Conservation (phyloP, 2,113 vertebrate species). For the Motacilla tschutschensis region DNA sequence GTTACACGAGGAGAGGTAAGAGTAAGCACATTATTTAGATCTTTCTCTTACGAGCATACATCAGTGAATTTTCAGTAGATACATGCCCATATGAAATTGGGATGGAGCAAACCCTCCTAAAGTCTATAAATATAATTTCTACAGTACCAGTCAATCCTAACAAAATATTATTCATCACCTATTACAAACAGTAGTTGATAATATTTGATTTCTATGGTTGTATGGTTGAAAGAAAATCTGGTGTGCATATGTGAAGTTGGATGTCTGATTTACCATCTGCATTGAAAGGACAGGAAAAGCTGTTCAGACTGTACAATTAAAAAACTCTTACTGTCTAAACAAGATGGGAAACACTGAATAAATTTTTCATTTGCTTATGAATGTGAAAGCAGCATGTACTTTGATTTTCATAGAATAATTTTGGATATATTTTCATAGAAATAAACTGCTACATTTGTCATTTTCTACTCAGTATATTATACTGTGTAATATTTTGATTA, state of each 20-base stretch:
- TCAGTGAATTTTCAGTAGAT: not conserved
- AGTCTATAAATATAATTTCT: not conserved
- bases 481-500: not conserved
- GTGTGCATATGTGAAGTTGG: not conserved
- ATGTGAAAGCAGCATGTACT: not conserved
- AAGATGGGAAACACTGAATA: not conserved
- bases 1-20: not conserved
- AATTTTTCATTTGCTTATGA: not conserved
- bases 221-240: not conserved
- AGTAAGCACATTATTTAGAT: not conserved
- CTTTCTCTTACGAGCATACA: not conserved
- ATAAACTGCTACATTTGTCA: not conserved
- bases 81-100: not conserved
- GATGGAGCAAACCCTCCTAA: not conserved
- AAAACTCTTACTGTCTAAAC: fast-evolving
- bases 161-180: not conserved
- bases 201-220: not conserved
- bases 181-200: not conserved
- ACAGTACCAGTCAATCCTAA: not conserved
- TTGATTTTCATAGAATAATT: not conserved
- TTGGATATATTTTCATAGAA: not conserved
- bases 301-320: not conserved
- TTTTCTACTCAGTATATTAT: not conserved
- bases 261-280: not conserved
- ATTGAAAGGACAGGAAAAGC: not conserved